phyloP scores from a whole-genome alignment of 2,113 vertebrate species.

The Mirounga angustirostris region DNA sequence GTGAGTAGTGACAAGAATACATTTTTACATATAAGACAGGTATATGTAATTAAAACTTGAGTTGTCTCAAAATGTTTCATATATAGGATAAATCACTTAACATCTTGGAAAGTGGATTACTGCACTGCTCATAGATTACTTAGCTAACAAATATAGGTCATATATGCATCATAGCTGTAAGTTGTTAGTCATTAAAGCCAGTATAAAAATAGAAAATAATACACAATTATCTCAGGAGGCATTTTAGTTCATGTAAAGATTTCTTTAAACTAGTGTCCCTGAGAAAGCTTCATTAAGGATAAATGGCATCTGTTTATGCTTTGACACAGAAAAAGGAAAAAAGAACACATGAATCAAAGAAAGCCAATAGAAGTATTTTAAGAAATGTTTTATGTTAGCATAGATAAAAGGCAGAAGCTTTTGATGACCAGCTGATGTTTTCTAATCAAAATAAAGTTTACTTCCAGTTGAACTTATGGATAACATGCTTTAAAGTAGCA shows the following conservation, averaged over 20 bases:
- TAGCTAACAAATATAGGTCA: background rate
- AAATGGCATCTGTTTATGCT: background rate
- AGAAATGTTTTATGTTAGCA: slow-evolving; percentile 17
- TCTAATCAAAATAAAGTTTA: background rate
- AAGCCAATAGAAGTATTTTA: background rate
- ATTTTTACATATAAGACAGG: background rate
- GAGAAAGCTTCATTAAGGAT: background rate
- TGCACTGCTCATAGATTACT: background rate
- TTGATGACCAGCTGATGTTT: slow-evolving; percentile 11
- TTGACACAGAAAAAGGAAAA: slow-evolving; percentile 9
- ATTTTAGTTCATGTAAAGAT: slow-evolving; percentile 1
- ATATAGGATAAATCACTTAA: slow-evolving; percentile 11
- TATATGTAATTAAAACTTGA: background rate
- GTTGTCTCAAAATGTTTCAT: slow-evolving; percentile 25
- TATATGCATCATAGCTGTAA: background rate
- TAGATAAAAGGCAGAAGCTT: slow-evolving; percentile 7
- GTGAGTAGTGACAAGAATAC: background rate
- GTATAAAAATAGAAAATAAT: slow-evolving; percentile 46
- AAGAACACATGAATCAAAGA: background rate
- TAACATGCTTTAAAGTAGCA: background rate
- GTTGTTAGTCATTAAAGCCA: background rate
- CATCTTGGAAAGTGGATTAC: background rate
- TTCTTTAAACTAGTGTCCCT: background rate
- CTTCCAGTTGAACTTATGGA: background rate
- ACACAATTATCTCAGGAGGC: slow-evolving; percentile 13